Conservation (phyloP, 2,888 invertebrate genomes). For the Fissipunctia ypsillon region DNA sequence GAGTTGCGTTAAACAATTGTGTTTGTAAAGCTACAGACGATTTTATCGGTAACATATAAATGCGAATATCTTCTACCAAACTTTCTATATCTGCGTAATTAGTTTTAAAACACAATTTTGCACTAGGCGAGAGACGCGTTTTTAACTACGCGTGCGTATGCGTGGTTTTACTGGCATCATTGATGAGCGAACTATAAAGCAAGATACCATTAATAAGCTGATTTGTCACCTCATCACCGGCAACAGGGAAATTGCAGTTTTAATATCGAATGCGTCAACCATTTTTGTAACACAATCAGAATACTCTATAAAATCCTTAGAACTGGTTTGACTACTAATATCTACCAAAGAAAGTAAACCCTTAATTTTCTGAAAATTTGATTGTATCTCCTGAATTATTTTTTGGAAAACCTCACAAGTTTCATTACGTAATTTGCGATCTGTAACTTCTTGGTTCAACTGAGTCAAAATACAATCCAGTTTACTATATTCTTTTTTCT, state of each 20-base stretch:
- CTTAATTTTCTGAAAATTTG: too few relatives aligned
- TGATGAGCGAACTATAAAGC: too few relatives aligned
- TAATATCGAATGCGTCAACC: not conserved
- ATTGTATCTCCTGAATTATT: too few relatives aligned
- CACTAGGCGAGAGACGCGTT: not conserved
- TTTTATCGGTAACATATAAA: not conserved
- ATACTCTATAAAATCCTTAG: not conserved
- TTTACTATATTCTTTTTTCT: too few relatives aligned
- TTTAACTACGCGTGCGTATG: too few relatives aligned
- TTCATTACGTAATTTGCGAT: too few relatives aligned
- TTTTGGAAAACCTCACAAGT: too few relatives aligned
- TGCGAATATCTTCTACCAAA: not conserved
- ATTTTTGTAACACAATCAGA: not conserved
- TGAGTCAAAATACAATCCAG: too few relatives aligned
- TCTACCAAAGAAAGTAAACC: too few relatives aligned
- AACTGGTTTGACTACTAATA: too few relatives aligned
- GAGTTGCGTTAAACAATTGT: not conserved
- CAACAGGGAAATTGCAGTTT: slow-evolving; percentile 1
- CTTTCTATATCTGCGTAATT: not conserved
- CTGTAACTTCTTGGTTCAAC: too few relatives aligned
- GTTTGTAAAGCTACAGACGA: not conserved
- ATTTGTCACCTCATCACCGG: not conserved
- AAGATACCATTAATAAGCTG: not conserved
- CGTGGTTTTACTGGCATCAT: too few relatives aligned
- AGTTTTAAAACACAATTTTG: not conserved